Evolutionary conservation across 1,140 invertebrate genomes (phyloP), one percentile per base, ranked within the genome.

Genomic region (Episyrphus balteatus): DNA sequence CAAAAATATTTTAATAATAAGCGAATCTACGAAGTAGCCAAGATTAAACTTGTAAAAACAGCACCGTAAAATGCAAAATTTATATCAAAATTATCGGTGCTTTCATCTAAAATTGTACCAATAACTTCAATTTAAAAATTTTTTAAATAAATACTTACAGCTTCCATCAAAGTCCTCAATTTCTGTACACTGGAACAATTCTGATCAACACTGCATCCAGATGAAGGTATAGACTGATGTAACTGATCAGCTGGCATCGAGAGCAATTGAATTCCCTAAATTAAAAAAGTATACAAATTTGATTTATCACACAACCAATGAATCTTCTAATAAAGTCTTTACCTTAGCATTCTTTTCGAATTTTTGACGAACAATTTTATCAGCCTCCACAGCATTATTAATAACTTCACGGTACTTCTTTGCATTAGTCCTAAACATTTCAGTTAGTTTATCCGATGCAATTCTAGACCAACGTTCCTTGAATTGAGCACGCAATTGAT

Each of bases 381-480:
- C 75, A 14, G 79, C 78, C 55, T 80, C 71, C 33, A 91, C 79
- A 21, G 94, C 94, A 69, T 91, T 97, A 60, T 86, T 82, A 50
- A 98, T 88, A 56, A 98, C 95, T 63, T 83, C 80, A 38, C 85
- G 75, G 71, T 99, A 99, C 70, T 98, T 97, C 50, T 77, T 75
- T 38, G 84, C 76, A 74, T 97, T 96, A 12, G 82, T 74, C 47
- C 76, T 77, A 62, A 97, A 89, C 54, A 90, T 84, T 63, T 87
- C 84, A 3, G 93, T 98, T 26, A 99, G 76, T 66, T 86, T 83
- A 14, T 76, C 78, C 2, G 93, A 98, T 0, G 87, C 74, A 30
- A 89, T 92, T 58, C 96, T 78, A 0, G 80, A 84, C 96, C 96
- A 99, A 51, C 81, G 75, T 57, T 85, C 82, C 60, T 89, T 91